Evolutionary conservation across 2,113 vertebrate genomes (phyloP), one percentile per base, ranked within the genome.

Genomic region (Platycercus adscitus): DNA sequence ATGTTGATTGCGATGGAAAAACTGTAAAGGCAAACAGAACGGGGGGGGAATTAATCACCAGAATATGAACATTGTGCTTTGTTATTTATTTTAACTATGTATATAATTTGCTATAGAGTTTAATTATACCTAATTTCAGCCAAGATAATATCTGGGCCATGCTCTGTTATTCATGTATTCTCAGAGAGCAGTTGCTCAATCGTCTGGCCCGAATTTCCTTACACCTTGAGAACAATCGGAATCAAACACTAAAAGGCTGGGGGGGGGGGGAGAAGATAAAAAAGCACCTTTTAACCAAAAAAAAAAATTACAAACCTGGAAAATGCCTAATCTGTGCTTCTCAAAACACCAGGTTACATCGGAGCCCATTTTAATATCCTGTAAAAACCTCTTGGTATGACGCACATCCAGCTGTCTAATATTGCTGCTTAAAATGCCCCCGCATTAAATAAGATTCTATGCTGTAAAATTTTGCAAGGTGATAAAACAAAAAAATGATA

Each of bases 401-500:
- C 96, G 88, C 96, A 98, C 89, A 97, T 97, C 93, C 98, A 98
- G 97, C 98, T 98, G 97, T 93, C 97, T 96, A 97, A 97, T 97
- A 97, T 96, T 96, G 97, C 97, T 96, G 92, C 89, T 97, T 94
- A 98, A 96, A 98, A 97, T 98, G 97, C 94, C 96, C 96, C 90
- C 31, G 15, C 68, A 80, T 98, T 98, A 98, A 98, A 98, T 98
- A 98, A 98, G 98, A 98, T 97, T 98, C 96, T 92, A 91, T 94
- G 96, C 97, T 87, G 82, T 98, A 98, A 98, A 98, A 97, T 97
- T 98, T 98, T 98, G 98, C 94, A 98, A 97, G 98, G 97, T 98
- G 97, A 97, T 98, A 98, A 98, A 98, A 97, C 97, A 97, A 98
- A 98, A 98, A 98, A 97, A 98, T 90, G 13, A 98, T 97, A 98